Percentiles rank a stretch among this genome's conserved stretches.
These are phyloP conservation scores for Ariopsis seemanni DNA, from an alignment of 2,113 vertebrate species.

Conservation along the genomic window DNA sequence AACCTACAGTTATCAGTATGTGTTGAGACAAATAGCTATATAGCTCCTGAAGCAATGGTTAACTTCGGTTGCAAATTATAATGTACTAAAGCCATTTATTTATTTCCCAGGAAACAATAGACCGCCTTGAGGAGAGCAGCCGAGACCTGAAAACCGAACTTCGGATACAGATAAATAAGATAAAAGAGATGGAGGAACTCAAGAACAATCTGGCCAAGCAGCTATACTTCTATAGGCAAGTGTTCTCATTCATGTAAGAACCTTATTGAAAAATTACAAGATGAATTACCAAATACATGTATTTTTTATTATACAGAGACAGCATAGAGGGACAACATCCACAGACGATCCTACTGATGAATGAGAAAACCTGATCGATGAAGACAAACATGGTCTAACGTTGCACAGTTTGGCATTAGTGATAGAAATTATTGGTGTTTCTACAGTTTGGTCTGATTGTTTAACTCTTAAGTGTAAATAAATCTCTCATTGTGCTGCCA, in stretches of 20 bases:
- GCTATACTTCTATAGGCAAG: slow-evolving; percentile 84
- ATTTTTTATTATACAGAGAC: slow-evolving; percentile 31
- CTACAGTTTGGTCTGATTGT: background rate
- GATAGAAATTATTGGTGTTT: background rate
- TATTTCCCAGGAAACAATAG: slow-evolving; percentile 77
- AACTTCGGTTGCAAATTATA: background rate
- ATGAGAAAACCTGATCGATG: slow-evolving; percentile 41
- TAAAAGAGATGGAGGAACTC: slow-evolving; percentile 81
- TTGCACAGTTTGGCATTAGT: background rate
- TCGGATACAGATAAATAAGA: slow-evolving; percentile 84
- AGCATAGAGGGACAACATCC: slow-evolving; percentile 14
- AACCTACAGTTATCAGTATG: background rate
- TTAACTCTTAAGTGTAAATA: slow-evolving; percentile 15
- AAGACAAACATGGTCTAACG: background rate
- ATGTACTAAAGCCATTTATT: background rate
- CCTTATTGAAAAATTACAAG: background rate
- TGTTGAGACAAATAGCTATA: background rate
- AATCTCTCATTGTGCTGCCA: background rate
- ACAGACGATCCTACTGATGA: slow-evolving; percentile 22
- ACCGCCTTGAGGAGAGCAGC: slow-evolving; percentile 82
- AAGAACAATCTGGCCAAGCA: slow-evolving; percentile 78
- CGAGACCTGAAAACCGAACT: slow-evolving; percentile 82
- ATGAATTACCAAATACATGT: background rate
- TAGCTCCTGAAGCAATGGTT: background rate
- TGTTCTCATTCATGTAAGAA: background rate